Evolutionary conservation across 2,888 invertebrate species (phyloP).

Genomic region (Drosophila kuntzei): DNA sequence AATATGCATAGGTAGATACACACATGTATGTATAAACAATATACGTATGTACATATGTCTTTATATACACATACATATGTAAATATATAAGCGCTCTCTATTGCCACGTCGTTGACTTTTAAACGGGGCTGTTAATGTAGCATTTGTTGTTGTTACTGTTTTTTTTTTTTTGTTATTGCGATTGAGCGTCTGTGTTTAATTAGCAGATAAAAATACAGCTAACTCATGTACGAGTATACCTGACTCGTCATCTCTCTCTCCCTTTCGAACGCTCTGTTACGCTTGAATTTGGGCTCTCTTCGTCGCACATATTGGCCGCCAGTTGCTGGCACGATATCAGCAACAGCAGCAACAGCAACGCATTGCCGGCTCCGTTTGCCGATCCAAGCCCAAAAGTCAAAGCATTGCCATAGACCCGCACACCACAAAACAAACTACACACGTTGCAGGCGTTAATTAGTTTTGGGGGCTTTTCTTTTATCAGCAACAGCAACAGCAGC

Average conservation of each 20-base stretch:
- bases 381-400: conserved; percentile 39
- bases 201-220: conserved; percentile 80
- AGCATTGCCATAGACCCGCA: conserved; percentile 45
- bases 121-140: conserved; percentile 65
- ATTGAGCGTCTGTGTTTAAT: conserved; percentile 81
- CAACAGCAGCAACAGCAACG: conserved; percentile 36
- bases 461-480: conserved; percentile 76
- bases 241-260: conserved; percentile 26
- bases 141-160: conserved; percentile 22
- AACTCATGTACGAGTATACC: conserved; percentile 51
- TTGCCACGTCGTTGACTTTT: conserved; percentile 78
- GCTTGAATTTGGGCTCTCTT: conserved; percentile 23
- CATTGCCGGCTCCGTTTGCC: conserved; percentile 34
- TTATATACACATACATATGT: conserved; percentile 4
- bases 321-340: conserved; percentile 53
- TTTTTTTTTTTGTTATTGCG: conserved; percentile 47
- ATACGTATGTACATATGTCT: not conserved
- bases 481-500: conserved; percentile 57
- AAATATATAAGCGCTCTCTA: conserved; percentile 24
- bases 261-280: conserved; percentile 13
- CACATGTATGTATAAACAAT: not conserved
- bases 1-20: conserved; percentile 24
- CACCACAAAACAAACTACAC: conserved; percentile 35
- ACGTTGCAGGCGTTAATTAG: conserved; percentile 79
- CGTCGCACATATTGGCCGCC: conserved; percentile 22